Evolutionary conservation across 2,888 invertebrate genomes (phyloP), one percentile per base, ranked within the genome.

Genomic region (Aphidius colemani): DNA sequence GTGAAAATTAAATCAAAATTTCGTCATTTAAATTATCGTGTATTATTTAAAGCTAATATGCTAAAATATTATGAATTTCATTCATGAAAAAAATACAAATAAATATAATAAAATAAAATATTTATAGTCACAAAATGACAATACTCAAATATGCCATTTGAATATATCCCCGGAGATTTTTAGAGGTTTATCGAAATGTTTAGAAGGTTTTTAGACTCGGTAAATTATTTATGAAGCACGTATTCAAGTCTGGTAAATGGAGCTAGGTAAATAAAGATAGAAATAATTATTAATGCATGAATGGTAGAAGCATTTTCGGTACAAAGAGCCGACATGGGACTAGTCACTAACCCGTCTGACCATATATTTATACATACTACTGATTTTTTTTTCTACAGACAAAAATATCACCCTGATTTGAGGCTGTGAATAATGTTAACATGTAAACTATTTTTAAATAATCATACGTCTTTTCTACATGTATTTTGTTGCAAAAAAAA

Each of bases 111-210:
- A 18, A 10, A 6, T 8, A 10, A 13, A 53, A 59, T 8, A 50
- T 53, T 48, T 44, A 40, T 18, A 30, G 69, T 66, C 69, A 72
- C 66, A 70, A 67, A 65, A 64, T 70, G 70, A 74, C 75, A 77
- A 72, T 5, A 30, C 30, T 30, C 1, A 74, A 74, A 78, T 76
- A 75, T 70, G 70, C 75, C 74, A 78, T 78, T 77, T 76, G 70
- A 69, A 30, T 40, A 44, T 65, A 63, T 71, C 76, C 75, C 71
- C 64, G 43, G 75, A 74, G 77, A 74, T 70, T 69, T 68, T 72
- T 73, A 73, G 74, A 73, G 72, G 71, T 69, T 72, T 73, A 76
- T 78, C 74, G 75, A 67, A 71, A 77, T 77, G 75, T 76, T 78
- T 75, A 75, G 74, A 74, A 72, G 70, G 73, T 77, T 75, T 73